Percentiles rank a stretch among this genome's conserved stretches.
These are phyloP conservation scores for Cavia aperea DNA, from an alignment of 2,113 vertebrate species.

Conservation along the genomic window DNA sequence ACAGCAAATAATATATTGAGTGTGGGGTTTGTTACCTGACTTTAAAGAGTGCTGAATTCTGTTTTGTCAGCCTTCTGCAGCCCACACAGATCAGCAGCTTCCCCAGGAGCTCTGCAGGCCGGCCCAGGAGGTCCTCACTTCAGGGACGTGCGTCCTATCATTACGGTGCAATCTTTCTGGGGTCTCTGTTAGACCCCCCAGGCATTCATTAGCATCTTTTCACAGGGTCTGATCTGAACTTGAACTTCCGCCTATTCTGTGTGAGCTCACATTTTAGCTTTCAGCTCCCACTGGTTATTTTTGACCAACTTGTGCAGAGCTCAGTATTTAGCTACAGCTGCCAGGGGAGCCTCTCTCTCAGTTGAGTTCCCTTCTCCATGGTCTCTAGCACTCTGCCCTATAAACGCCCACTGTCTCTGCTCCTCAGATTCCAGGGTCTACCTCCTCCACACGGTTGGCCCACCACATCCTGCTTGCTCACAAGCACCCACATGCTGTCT, in stretches of 20 bases:
- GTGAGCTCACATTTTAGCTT: not conserved
- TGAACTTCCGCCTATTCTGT: not conserved
- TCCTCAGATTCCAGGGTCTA: not conserved
- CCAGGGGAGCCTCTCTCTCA: not conserved
- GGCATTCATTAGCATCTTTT: not conserved
- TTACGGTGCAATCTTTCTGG: not conserved
- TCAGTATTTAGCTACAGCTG: not conserved
- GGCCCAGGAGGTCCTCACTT: not conserved
- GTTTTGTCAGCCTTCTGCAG: not conserved
- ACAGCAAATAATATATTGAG: not conserved
- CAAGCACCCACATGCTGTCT: not conserved
- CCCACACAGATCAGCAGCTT: not conserved
- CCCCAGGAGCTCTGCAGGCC: not conserved
- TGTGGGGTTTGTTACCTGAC: conserved; percentile 5
- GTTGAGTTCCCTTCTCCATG: not conserved
- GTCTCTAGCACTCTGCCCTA: not conserved
- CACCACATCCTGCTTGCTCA: no score
- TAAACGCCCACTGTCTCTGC: not conserved
- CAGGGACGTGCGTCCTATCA: not conserved
- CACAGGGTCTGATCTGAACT: not conserved
- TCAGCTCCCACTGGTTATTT: not conserved
- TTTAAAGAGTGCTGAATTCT: conserved; percentile 18
- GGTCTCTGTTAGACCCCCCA: not conserved
- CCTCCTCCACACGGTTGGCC: not conserved
- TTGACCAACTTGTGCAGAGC: not conserved